Base-by-base conservation (phyloP, 2,888 invertebrate species). In the Nomada ferruginata region DNA sequence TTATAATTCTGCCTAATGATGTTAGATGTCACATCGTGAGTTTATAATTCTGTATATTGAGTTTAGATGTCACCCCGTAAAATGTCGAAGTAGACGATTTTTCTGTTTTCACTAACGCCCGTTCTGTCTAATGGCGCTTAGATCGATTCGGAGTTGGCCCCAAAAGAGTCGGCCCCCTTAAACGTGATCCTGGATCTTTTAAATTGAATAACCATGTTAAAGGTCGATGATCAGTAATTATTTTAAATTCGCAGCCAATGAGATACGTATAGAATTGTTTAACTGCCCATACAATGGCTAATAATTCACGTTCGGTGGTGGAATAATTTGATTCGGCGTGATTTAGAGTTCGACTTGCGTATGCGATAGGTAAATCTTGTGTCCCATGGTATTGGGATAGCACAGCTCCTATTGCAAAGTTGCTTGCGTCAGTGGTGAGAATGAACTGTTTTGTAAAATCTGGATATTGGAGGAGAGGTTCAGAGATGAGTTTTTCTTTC, bases 251-350 rank as follows among this genome's bases (percentile, higher is more conserved):
- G 50, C 88, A 85, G 20, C 93, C 93, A 74, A 89, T 92, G 2
- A 94, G 68, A 72, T 93, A 94, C 4, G 93, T 92, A 50, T 92
- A 29, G 79, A 93, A 94, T 77, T 92, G 86, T 84, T 92, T 90
- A 0, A 84, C 78, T 11, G 83, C 85, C 90, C 91, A 93, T 5
- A 93, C 86, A 11, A 94, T 92, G 0, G 92, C 91, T 66, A 94
- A 70, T 2, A 93, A 75, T 87, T 94, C 93, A 61, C 88, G 89
- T 86, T 94, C 93, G 1, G 86, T 93, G 0, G 92, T 92, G 2
- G 85, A 84, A 76, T 94, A 94, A 65, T 92, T 93, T 9, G 44
- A 52, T 89, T 93, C 92, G 0, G 89, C 85, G 76, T 87, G 84
- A 75, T 90, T 93, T 42, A 92, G 73, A 0, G 91, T 91, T 78